phyloP scores from a whole-genome alignment of 2,888 invertebrate genomes.

The Philereme vetulata region DNA sequence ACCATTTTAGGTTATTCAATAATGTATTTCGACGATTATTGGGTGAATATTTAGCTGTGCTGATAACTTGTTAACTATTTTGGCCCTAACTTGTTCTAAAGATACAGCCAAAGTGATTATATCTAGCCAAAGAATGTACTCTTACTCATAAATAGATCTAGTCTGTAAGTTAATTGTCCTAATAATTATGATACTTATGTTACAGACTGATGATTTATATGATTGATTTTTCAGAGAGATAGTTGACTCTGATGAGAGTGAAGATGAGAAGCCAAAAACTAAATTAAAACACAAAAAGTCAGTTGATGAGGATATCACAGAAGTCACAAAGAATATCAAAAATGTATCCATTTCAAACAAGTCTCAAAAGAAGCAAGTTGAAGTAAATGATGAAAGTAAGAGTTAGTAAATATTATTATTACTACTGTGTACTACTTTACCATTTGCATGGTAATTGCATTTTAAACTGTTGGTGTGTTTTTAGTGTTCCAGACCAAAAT shows the following conservation, averaged over 20 bases:
- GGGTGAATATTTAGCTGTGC: neutral
- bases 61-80: neutral
- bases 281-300: constrained; percentile 79
- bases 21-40: neutral
- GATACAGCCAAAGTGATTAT: neutral
- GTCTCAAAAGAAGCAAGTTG: constrained; percentile 73
- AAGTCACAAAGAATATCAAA: constrained; percentile 83
- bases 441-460: constrained; percentile 9
- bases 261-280: constrained; percentile 74
- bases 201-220: constrained; percentile 10
- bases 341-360: constrained; percentile 84
- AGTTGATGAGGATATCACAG: constrained; percentile 75
- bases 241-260: constrained; percentile 75
- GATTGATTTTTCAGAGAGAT: constrained; percentile 53
- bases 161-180: neutral
- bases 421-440: no score
- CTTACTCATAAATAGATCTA: no score
- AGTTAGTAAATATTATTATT: neutral
- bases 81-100: neutral
- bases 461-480: no score
- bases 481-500: no score
- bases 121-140: neutral
- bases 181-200: no score
- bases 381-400: constrained; percentile 66
- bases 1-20: constrained; percentile 64